These are phyloP conservation scores for Silurus asotus DNA, from an alignment of 2,113 vertebrate genomes.

Conservation along the genomic window DNA sequence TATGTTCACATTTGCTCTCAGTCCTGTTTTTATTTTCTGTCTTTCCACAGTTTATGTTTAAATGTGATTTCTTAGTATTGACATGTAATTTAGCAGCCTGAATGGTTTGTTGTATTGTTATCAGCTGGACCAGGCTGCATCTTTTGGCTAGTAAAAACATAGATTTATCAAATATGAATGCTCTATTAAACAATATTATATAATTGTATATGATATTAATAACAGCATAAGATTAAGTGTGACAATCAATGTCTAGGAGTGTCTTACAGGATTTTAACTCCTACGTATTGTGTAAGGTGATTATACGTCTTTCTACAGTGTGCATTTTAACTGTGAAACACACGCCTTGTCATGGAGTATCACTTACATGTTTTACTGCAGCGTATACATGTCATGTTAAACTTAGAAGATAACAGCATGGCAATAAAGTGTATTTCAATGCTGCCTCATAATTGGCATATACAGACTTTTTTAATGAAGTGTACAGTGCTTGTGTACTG, in stretches of 20 bases:
- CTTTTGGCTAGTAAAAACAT: neutral
- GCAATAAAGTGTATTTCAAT: no score
- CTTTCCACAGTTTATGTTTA: neutral
- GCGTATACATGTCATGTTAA: neutral
- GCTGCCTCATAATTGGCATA: neutral
- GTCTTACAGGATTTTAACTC: no score
- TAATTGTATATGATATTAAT: no score
- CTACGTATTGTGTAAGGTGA: no score
- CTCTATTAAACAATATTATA: neutral
- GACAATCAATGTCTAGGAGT: no score
- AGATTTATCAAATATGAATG: neutral
- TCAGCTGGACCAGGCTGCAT: neutral
- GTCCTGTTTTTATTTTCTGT: neutral
- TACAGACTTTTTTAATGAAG: neutral
- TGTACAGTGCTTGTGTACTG: neutral
- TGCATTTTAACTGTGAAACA: no score
- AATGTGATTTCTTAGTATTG: neutral
- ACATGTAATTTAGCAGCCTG: neutral
- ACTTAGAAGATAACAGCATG: neutral
- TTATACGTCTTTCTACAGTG: no score
- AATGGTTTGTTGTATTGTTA: neutral
- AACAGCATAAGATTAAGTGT: neutral
- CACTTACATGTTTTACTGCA: no score
- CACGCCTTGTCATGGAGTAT: no score
- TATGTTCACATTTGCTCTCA: slow-evolving; percentile 9